These are phyloP conservation scores for Eristalis intricaria DNA, from an alignment of 2,888 invertebrate genomes.

Conservation along the genomic window DNA sequence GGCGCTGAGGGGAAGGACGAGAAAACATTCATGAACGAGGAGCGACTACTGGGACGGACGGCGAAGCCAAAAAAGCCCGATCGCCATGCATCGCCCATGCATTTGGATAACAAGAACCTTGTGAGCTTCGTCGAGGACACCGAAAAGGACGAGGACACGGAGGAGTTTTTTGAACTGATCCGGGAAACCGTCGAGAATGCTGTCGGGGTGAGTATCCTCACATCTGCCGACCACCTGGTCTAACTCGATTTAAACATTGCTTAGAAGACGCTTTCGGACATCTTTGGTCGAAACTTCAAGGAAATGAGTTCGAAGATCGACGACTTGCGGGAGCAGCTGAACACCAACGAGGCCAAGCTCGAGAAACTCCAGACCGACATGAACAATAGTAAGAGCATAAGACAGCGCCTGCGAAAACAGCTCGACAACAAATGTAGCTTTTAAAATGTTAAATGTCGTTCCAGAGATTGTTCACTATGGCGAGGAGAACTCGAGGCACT, in stretches of 20 bases:
- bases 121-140: slow-evolving; percentile 67
- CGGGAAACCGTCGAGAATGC: slow-evolving; percentile 78
- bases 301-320: slow-evolving; percentile 77
- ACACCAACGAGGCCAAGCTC: slow-evolving; percentile 75
- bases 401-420: not conserved
- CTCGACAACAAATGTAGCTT: slow-evolving; percentile 36
- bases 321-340: slow-evolving; percentile 75
- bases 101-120: slow-evolving; percentile 37
- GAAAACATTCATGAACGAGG: slow-evolving; percentile 43
- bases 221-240: not conserved
- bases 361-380: slow-evolving; percentile 76
- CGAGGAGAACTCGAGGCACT: slow-evolving; percentile 79
- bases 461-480: slow-evolving; percentile 79
- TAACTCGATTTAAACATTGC: not conserved
- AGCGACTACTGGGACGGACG: not conserved
- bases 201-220: slow-evolving; percentile 75
- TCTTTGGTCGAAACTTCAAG: slow-evolving; percentile 76
- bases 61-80: not conserved
- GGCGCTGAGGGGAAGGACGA: slow-evolving; percentile 32
- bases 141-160: slow-evolving; percentile 78
- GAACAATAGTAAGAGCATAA: slow-evolving; percentile 76
- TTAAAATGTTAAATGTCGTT: slow-evolving; percentile 27
- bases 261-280: slow-evolving; percentile 77
- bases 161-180: slow-evolving; percentile 79
- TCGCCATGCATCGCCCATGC: not conserved